Conservation (phyloP, 2,113 vertebrate genomes). For the Ovis aries region ARS-UI_Ramb_v3.0 NC_056057.1:99549001-99549500, state of each 20-base stretch:
- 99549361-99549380: background rate
- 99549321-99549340: background rate
- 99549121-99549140: background rate
- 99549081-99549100: background rate
- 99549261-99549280: background rate
- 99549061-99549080: slow-evolving; percentile 54
- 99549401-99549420: background rate
- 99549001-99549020: slow-evolving; percentile 51
- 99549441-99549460: background rate
- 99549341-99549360: background rate
- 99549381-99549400: background rate
- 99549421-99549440: background rate
- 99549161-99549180: background rate
- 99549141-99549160: background rate
- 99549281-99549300: background rate
- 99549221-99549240: background rate
- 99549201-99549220: background rate
- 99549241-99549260: background rate
- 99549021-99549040: slow-evolving; percentile 51
- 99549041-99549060: slow-evolving; percentile 43
- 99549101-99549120: background rate
- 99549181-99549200: background rate
- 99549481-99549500: background rate
- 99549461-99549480: background rate
- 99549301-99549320: background rate